Evolutionary conservation across 2,888 invertebrate species (phyloP), one percentile per base, ranked within the genome.

Genomic region (Phoenoteleia sp.): DNA sequence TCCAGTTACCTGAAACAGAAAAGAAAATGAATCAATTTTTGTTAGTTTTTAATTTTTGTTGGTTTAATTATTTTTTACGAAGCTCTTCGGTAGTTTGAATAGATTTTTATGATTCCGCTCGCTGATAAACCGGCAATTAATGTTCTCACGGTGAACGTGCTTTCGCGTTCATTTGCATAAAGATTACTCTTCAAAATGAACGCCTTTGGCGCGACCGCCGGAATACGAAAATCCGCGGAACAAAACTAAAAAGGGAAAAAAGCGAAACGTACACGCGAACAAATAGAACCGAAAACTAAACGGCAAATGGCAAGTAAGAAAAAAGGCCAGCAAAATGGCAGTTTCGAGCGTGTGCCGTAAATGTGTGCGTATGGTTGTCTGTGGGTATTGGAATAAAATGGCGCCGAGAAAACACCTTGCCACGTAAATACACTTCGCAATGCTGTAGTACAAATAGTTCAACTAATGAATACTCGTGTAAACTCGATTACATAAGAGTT

Each of bases 141-240:
- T 72, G 74, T 81, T 75, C 66, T 74, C 75, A 74, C 62, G 21
- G 62, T 27, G 62, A 60, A 62, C 62, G 54, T 64, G 52, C 49
- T 72, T 81, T 74, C 66, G 42, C 66, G 74, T 74, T 25, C 54
- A 69, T 81, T 75, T 81, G 81, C 81, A 81, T 81, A 81, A 74
- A 81, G 74, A 81, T 82, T 76, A 82, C 71, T 58, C 69, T 82
- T 71, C 52, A 47, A 13, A 52, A 49, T n/a, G 67, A 75, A 56
- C 76, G 76, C 76, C 81, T 81, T 76, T 71, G 49, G 74, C 60
- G 66, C 74, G 33, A 52, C 72, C 17, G 23, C 9, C 17, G 49
- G 60, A 75, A 75, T 67, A 75, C 62, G 49, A 81, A 56, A 79
- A 71, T 74, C 75, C 74, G 27, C 60, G 52, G 54, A 17, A 19